phyloP scores from a whole-genome alignment of 2,888 invertebrate genomes.

The Heliconius erato region DNA sequence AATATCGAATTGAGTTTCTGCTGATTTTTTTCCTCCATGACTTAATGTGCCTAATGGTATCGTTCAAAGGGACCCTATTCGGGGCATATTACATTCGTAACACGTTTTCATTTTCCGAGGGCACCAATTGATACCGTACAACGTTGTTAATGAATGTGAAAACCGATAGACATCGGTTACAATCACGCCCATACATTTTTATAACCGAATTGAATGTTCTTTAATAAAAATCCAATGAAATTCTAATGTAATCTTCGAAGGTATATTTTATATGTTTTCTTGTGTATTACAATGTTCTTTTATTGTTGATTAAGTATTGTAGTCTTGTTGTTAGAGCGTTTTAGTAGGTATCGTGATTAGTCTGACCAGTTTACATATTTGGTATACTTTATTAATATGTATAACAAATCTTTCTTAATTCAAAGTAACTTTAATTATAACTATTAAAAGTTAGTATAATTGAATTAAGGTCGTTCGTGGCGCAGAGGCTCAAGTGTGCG shows the following conservation, averaged over 20 bases:
- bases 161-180: slow-evolving; percentile 40
- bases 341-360: neutral
- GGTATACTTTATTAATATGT: neutral
- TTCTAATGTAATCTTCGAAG: slow-evolving; percentile 32
- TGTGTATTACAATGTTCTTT: neutral
- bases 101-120: slow-evolving; percentile 51
- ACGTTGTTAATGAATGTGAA: slow-evolving; percentile 48
- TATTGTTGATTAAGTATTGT: slow-evolving; percentile 60
- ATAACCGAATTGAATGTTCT: slow-evolving; percentile 30
- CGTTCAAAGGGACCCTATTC: slow-evolving; percentile 45
- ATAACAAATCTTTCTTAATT: neutral
- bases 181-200: slow-evolving; percentile 41
- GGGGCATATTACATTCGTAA: slow-evolving; percentile 48
- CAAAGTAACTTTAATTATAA: neutral
- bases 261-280: slow-evolving; percentile 10
- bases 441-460: no score
- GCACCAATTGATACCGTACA: slow-evolving; percentile 50
- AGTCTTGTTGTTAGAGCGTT: slow-evolving; percentile 57
- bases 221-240: slow-evolving; percentile 29
- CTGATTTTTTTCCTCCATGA: slow-evolving; percentile 40
- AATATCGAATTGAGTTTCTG: slow-evolving; percentile 41
- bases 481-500: neutral
- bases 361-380: neutral
- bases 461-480: neutral
- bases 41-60: slow-evolving; percentile 42